A percentile compares a stretch with the other conserved stretches of the same genome.
Conservation (phyloP, 2,888 invertebrate genomes). For the Epirrita christyi region DNA sequence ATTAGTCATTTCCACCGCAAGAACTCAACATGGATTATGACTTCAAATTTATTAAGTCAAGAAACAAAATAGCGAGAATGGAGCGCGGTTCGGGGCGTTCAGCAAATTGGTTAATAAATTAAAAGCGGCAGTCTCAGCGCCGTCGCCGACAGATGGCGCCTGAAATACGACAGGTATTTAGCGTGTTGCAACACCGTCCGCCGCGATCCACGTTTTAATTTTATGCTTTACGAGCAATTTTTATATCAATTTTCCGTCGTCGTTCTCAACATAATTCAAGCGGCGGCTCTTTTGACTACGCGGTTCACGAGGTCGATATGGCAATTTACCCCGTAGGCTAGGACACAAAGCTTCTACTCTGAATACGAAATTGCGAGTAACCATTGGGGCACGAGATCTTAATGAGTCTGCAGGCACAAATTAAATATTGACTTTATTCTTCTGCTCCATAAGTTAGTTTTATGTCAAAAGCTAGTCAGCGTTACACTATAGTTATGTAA, state of each 20-base stretch:
- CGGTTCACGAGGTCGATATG: slow-evolving; percentile 60
- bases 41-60: slow-evolving; percentile 78
- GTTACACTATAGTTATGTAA: too few species aligned
- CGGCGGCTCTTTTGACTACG: slow-evolving; percentile 57
- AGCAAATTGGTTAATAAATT: slow-evolving; percentile 84
- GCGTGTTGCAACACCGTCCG: slow-evolving; percentile 80
- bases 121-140: slow-evolving; percentile 80
- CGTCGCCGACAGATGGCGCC: slow-evolving; percentile 81
- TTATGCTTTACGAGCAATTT: slow-evolving; percentile 82
- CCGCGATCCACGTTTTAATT: slow-evolving; percentile 78
- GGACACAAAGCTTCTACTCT: slow-evolving; percentile 48
- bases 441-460: not conserved
- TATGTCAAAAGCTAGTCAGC: too few species aligned
- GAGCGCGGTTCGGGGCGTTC: slow-evolving; percentile 74
- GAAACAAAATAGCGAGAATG: slow-evolving; percentile 74
- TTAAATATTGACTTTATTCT: slow-evolving; percentile 1
- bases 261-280: slow-evolving; percentile 70
- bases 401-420: slow-evolving; percentile 15
- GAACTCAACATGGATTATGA: slow-evolving; percentile 71
- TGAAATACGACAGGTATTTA: slow-evolving; percentile 84
- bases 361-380: slow-evolving; percentile 50
- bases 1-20: slow-evolving; percentile 56
- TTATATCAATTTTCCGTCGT: slow-evolving; percentile 77
- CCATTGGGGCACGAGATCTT: slow-evolving; percentile 26
- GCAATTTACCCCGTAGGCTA: slow-evolving; percentile 60